phyloP scores from a whole-genome alignment of 1,140 invertebrate species.

The Polypedilum pembai region DNA sequence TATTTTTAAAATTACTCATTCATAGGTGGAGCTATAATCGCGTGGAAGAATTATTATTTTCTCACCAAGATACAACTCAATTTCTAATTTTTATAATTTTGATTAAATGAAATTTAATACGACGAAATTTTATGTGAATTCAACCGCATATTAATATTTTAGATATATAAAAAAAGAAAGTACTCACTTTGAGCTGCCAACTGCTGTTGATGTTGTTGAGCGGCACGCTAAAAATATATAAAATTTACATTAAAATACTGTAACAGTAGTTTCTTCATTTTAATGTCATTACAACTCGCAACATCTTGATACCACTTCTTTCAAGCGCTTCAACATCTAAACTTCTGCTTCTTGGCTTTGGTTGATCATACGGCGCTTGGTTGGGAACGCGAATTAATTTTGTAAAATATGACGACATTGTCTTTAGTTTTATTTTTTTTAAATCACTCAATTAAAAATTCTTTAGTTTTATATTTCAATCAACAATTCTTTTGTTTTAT shows the following conservation, averaged over 20 bases:
- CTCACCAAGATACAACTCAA: too few relatives aligned
- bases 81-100: too few relatives aligned
- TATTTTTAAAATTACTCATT: too few relatives aligned
- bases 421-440: background rate
- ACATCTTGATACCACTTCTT: constrained; percentile 57
- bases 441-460: too few relatives aligned
- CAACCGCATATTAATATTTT: background rate
- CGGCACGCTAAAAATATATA: constrained; percentile 53
- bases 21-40: too few relatives aligned
- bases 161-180: constrained; percentile 23
- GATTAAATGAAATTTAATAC: too few relatives aligned
- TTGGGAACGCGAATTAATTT: constrained; percentile 43
- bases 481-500: too few relatives aligned
- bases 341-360: constrained; percentile 53
- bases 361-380: constrained; percentile 40
- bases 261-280: constrained; percentile 30
- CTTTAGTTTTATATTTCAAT: too few relatives aligned
- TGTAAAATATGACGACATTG: constrained; percentile 1
- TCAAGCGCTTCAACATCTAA: constrained; percentile 68
- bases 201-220: constrained; percentile 55
- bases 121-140: constrained; percentile 12
- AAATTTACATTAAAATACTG: constrained; percentile 32
- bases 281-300: constrained; percentile 37
- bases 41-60: too few relatives aligned
- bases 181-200: constrained; percentile 53